phyloP scores from a whole-genome alignment of 2,888 invertebrate genomes.

The Meteorus colon region DNA sequence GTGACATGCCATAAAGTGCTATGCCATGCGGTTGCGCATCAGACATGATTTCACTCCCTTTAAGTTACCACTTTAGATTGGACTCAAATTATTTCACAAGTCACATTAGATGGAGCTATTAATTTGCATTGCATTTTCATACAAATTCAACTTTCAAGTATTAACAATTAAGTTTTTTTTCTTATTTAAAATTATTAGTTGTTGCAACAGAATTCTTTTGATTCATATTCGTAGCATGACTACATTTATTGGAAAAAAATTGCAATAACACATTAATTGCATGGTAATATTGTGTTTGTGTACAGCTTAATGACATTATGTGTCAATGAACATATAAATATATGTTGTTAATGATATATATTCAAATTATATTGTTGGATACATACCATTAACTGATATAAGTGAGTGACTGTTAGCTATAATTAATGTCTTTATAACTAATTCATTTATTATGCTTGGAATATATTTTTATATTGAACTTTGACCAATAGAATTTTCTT shows the following conservation, averaged over 20 bases:
- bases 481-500: neutral
- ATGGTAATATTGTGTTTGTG: too few species aligned
- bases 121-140: too few species aligned
- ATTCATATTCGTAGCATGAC: too few species aligned
- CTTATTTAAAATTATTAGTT: too few species aligned
- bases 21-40: neutral
- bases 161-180: too few species aligned
- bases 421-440: neutral
- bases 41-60: neutral
- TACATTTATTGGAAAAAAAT: too few species aligned
- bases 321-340: constrained; percentile 3
- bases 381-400: neutral
- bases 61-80: neutral
- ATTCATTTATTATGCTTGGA: neutral
- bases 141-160: too few species aligned
- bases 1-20: neutral
- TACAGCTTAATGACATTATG: too few species aligned
- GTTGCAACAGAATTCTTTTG: too few species aligned
- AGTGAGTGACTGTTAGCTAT: neutral
- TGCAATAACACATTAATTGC: too few species aligned
- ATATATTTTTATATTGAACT: neutral
- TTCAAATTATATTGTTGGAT: neutral
- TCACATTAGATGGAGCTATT: too few species aligned
- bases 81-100: too few species aligned
- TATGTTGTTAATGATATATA: neutral